A percentile compares a stretch with the other conserved stretches of the same genome.
These are phyloP conservation scores for Onychostoma macrolepis DNA, from an alignment of 2,113 vertebrate genomes.

Conservation along the genomic window DNA sequence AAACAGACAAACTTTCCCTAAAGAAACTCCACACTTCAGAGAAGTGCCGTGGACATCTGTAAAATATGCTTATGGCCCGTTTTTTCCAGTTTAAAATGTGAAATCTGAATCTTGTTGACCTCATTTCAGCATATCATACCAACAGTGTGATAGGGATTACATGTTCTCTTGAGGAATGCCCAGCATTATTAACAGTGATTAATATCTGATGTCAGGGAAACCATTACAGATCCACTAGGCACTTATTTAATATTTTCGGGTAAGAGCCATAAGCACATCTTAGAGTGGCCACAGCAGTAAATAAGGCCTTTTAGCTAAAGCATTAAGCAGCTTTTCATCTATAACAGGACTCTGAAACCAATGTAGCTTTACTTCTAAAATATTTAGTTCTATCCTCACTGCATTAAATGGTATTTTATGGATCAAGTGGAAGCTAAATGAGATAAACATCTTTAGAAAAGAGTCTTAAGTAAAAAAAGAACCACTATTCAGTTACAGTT, in stretches of 20 bases:
- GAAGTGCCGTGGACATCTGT: slow-evolving; percentile 51
- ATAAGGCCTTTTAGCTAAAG: slow-evolving; percentile 24
- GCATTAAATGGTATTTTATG: not conserved
- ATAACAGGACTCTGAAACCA: not conserved
- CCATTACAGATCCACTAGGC: not conserved
- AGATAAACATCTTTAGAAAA: slow-evolving; percentile 3
- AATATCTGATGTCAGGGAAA: not conserved
- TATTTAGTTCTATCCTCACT: not conserved
- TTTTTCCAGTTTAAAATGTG: not conserved
- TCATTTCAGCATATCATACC: not conserved
- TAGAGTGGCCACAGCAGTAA: slow-evolving; percentile 44
- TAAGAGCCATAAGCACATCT: slow-evolving; percentile 52
- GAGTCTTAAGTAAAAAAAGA: not conserved
- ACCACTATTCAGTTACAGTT: not conserved
- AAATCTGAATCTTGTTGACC: not conserved
- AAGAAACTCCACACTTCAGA: slow-evolving; percentile 4
- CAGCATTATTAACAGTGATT: not conserved
- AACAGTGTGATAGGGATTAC: not conserved
- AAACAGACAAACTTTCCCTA: slow-evolving; percentile 49
- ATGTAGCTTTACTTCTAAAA: not conserved
- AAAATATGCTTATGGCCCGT: slow-evolving; percentile 48
- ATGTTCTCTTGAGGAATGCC: slow-evolving; percentile 3
- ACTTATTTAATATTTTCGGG: not conserved
- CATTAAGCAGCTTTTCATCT: not conserved
- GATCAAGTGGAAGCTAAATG: not conserved